Conservation (phyloP, 2,113 vertebrate species). For the Osmerus mordax region DNA sequence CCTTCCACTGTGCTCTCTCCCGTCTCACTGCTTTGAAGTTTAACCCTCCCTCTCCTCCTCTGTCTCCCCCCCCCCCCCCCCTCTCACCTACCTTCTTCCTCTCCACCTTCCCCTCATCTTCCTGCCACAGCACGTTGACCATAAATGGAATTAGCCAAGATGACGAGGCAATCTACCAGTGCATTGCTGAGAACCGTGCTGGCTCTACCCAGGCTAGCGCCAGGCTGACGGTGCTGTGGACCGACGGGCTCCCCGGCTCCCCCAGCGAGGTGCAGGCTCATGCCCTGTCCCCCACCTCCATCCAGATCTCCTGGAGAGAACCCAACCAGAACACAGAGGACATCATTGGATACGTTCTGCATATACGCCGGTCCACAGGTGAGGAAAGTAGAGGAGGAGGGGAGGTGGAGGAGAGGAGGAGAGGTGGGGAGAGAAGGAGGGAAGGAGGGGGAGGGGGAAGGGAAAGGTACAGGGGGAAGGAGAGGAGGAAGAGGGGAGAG, state of each 20-base stretch:
- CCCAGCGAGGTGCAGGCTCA: conserved; percentile 79
- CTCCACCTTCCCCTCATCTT: neutral
- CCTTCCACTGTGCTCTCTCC: no score
- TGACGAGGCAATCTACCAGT: conserved; percentile 98
- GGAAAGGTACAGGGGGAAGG: neutral
- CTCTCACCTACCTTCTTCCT: neutral
- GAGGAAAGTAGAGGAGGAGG: neutral
- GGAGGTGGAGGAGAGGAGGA: neutral
- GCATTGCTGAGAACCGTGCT: conserved; percentile 93
- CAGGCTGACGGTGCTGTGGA: conserved; percentile 91
- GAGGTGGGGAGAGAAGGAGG: neutral
- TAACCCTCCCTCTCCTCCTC: no score
- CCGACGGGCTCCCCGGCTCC: conserved; percentile 86
- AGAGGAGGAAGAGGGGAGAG: neutral
- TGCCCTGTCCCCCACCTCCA: conserved; percentile 83
- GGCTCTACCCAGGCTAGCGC: conserved; percentile 96
- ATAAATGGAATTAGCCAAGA: conserved; percentile 89
- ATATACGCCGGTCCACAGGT: conserved; percentile 90
- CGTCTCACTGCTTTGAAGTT: no score
- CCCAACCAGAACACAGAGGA: conserved; percentile 89
- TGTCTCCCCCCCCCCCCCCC: no score
- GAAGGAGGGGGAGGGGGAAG: neutral
- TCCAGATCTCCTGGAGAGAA: conserved; percentile 91
- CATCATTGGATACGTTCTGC: conserved; percentile 95
- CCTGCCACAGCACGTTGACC: conserved; percentile 81